A percentile compares a stretch with the other conserved stretches of the same genome.
Evolutionary conservation across 2,888 invertebrate species (phyloP).

Genomic region (Hypena proboscidalis): DNA sequence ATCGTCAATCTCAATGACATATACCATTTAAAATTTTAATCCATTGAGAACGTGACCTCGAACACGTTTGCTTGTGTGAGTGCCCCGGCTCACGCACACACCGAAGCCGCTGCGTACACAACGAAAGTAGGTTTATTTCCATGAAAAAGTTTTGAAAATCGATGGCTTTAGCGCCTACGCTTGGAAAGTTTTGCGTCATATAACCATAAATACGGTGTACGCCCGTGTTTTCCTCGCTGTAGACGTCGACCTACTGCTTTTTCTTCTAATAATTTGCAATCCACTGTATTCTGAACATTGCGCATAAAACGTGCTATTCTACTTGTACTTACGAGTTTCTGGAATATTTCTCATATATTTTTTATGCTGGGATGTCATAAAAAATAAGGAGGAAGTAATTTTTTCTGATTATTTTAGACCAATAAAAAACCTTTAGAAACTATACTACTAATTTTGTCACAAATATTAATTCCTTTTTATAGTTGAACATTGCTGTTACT

Average conservation of each 20-base stretch:
- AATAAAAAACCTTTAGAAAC: too few species aligned
- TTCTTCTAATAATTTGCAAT: slow-evolving; percentile 65
- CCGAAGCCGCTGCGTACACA: slow-evolving; percentile 62
- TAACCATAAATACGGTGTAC: slow-evolving; percentile 80
- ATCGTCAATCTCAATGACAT: slow-evolving; percentile 2
- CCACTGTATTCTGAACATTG: slow-evolving; percentile 51
- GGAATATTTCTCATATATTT: slow-evolving; percentile 5
- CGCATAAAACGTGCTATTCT: slow-evolving; percentile 34
- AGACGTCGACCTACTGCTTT: slow-evolving; percentile 58
- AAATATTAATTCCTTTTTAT: too few species aligned
- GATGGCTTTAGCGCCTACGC: slow-evolving; percentile 84
- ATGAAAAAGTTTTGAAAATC: slow-evolving; percentile 86
- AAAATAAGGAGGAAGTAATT: slow-evolving; percentile 4
- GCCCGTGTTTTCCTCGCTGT: slow-evolving; percentile 76
- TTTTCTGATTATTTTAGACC: too few species aligned
- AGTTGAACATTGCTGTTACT: too few species aligned
- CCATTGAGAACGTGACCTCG: slow-evolving; percentile 69
- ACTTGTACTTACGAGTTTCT: slow-evolving; percentile 16
- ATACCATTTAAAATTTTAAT: slow-evolving; percentile 42
- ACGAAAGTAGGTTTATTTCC: slow-evolving; percentile 85
- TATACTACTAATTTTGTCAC: too few species aligned
- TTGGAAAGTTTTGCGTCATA: slow-evolving; percentile 82
- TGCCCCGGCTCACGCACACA: slow-evolving; percentile 64
- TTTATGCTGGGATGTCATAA: slow-evolving; percentile 1
- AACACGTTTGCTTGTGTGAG: slow-evolving; percentile 56